Evolutionary conservation across 2,888 invertebrate species (phyloP), one percentile per base, ranked within the genome.

Genomic region (Eupithecia tripunctaria): DNA sequence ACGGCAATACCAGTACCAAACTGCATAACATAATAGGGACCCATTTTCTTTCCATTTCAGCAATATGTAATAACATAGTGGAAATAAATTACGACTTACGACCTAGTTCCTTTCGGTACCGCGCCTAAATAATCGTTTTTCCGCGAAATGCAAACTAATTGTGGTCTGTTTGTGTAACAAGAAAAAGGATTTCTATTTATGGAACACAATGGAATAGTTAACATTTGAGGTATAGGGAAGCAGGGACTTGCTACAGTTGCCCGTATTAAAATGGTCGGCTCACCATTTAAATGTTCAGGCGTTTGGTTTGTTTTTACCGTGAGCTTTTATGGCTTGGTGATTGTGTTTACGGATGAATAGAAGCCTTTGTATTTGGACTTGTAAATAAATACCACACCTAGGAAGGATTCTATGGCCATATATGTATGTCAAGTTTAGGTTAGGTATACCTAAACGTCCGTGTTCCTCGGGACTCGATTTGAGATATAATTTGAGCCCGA

Each of bases 151-250:
- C 72, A 78, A 74, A 79, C 72, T 75, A 75, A 77, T 75, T 75
- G 71, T 72, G 73, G 67, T 71, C 75, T 72, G 73, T 51, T 73
- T 77, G 67, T 70, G 71, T 63, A 77, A 79, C 71, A 76, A 79
- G 77, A 75, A 79, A 79, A 77, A 79, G 66, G 68, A 75, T 74
- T 74, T 73, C 75, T 75, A 75, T 78, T 76, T 78, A 78, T 74
- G 78, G 78, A 76, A 76, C 72, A 79, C 79, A 79, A 79, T 76
- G 78, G 74, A 67, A 72, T 74, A 74, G 73, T 72, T 72, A 76
- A 76, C 71, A 76, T 76, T 79, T 69, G 63, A 68, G 51, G 68
- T 60, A 68, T 66, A 66, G 59, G 70, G 67, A 59, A 68, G 41
- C 29, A 59, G 56, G 27, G 25, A 60, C 14, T 60, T 60, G 59